Base-by-base conservation (phyloP, 2,888 invertebrate genomes). In the Aromia moschata region DNA sequence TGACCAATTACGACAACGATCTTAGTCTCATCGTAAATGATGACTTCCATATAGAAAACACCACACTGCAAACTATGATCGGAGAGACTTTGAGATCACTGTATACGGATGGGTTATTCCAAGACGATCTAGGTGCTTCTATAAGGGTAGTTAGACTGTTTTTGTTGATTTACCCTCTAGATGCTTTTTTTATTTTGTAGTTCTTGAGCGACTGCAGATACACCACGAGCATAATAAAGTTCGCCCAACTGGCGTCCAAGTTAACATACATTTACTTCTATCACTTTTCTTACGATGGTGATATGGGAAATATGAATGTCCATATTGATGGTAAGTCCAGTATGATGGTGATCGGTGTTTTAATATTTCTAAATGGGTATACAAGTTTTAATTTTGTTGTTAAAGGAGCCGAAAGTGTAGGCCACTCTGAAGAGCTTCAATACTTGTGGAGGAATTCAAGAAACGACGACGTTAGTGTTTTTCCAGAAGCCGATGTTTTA, bases 261-360 rank as follows among this genome's bases (percentile, higher is more conserved):
- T 53, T 41, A 9, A 53, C 53, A 1, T 33, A 45, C 2, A 47
- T 58, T 16, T 58, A 53, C 9, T 58, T 58, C 18, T 58, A 58
- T 16, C 58, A 58, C 18, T 58, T 58, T 33, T 58, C 58, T 0
- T 46, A 58, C 18, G 36, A 41, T n/a, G 58, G 58, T 9, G 11
- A 18, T 10, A 10, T 58, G 33, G 58, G 58, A 4, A 52, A 53
- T n/a, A 31, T 46, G 10, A 15, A 46, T 25, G 11, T 16, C 10
- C 14, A 53, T 33, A 16, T 58, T 7, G 40, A 45, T 12, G 58
- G 58, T 58, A 41, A 40, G 58, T 17, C 15, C 7, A 14, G 4
- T 16, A 2, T 18, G 9, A 16, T 33, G 1, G n/a, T 12, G 1
- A 7, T 25, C 25, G 25, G 25, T 25, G 25, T 25, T 3, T 7